Base-by-base conservation (phyloP, 2,797 vertebrate genomes). In the Pogonophryne albipinna region DNA sequence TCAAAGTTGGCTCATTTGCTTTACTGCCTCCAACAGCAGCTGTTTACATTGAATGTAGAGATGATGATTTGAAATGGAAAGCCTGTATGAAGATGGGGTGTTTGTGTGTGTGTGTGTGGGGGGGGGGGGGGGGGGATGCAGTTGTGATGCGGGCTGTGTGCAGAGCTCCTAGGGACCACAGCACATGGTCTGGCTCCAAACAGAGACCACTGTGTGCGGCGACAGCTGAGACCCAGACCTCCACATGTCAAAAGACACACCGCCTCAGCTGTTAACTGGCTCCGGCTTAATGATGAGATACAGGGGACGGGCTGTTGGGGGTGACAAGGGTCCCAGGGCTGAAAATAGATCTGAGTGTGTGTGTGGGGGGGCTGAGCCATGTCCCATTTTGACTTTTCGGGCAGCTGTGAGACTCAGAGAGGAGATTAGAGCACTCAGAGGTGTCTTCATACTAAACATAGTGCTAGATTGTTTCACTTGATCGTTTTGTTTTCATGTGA, bases 201-300 rank as follows among this genome's bases (percentile, higher is more conserved):
- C 84, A 87, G 67, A 85, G 72, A 61, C 79, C 63, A 80, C 80
- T 90, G 55, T 85, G 82, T 82, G 82, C 80, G 82, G 62, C 12
- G 71, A 93, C 94, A 95, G 94, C 94, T 95, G 94, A 91, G 74
- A 83, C 68, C 31, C 64, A 73, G 71, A 66, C 47, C 61, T 56
- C 79, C 90, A 91, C 83, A 89, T 90, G 89, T 92, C 91, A 90
- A 88, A 84, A 85, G 84, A 89, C 91, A 86, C 76, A 72, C 67
- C 58, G 45, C 76, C 80, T 93, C 90, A 91, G 92, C 93, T 95
- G 93, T 92, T 91, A 92, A 92, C 82, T 77, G 84, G 74, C 87
- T 80, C 34, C 16, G 45, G 78, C 72, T 82, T 85, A 90, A 89
- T 2, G 23, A 78, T 53, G 52, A 81, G 74, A 89, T 59, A 66